These are phyloP conservation scores for Myotis brandtii DNA, from an alignment of 2,113 vertebrate genomes.

Conservation along the genomic window DNA sequence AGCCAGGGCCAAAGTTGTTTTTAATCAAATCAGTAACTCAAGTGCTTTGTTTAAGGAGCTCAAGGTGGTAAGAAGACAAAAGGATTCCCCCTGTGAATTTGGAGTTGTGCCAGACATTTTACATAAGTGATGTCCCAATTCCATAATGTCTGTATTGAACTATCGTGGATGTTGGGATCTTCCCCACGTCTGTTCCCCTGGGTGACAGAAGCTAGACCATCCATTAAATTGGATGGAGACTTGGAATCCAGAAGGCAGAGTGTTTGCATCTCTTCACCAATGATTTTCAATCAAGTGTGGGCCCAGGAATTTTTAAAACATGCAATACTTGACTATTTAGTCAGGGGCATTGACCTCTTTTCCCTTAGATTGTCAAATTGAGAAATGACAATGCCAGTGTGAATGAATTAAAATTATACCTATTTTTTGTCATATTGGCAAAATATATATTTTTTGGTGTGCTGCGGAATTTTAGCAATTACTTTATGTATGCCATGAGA, in stretches of 20 bases:
- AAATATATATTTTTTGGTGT: neutral
- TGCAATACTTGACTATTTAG: neutral
- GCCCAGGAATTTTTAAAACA: neutral
- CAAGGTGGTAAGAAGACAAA: conserved; percentile 47
- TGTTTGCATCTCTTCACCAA: neutral
- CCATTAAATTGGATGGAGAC: neutral
- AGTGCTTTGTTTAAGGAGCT: conserved; percentile 50
- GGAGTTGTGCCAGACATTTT: conserved; percentile 21
- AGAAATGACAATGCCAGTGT: neutral
- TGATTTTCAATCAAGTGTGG: neutral
- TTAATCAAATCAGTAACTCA: conserved; percentile 59
- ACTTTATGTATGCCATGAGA: neutral
- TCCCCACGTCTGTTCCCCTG: neutral
- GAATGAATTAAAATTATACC: neutral
- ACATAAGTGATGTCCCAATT: neutral
- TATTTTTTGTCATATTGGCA: neutral
- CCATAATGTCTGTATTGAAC: neutral
- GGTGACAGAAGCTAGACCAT: neutral
- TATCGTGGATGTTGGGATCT: neutral
- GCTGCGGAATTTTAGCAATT: neutral
- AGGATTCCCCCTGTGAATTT: conserved; percentile 16
- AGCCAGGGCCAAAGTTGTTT: conserved; percentile 42
- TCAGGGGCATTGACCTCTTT: neutral
- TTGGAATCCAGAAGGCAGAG: neutral
- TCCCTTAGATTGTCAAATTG: neutral